Conservation (phyloP, 2,113 vertebrate genomes). For the Phasianus colchicus region DNA sequence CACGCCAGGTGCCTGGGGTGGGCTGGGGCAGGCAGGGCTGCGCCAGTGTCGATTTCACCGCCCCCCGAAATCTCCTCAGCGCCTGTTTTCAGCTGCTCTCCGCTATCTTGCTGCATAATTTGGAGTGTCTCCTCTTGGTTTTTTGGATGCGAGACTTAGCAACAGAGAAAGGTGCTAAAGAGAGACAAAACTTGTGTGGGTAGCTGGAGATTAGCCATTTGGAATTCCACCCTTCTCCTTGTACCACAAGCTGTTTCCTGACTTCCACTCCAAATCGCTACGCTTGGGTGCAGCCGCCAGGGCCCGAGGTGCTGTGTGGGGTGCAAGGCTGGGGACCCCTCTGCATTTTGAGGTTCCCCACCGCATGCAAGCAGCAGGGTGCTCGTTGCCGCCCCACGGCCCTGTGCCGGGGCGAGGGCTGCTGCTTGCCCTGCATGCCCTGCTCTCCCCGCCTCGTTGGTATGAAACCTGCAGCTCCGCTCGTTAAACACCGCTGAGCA, state of each 20-base stretch:
- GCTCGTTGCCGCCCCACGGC: background rate
- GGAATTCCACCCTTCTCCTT: constrained; percentile 66
- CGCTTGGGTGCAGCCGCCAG: background rate
- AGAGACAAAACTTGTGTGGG: constrained; percentile 76
- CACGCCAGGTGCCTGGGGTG: background rate
- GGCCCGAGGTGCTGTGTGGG: background rate
- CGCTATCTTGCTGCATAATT: constrained; percentile 52
- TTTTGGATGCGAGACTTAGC: constrained; percentile 75
- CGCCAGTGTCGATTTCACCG: background rate
- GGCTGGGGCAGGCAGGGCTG: background rate
- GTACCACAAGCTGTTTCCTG: constrained; percentile 58
- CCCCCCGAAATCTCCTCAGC: background rate
- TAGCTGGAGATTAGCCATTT: constrained; percentile 74
- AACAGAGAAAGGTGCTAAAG: constrained; percentile 76
- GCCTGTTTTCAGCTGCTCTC: constrained; percentile 24
- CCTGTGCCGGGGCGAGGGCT: background rate
- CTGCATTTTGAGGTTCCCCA: background rate
- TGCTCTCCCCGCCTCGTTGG: constrained; percentile 11
- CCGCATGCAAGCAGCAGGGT: background rate
- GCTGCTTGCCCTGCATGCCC: background rate
- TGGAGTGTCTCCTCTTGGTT: constrained; percentile 36
- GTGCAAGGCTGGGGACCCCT: background rate
- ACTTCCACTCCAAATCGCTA: background rate
- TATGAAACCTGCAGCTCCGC: constrained; percentile 37
- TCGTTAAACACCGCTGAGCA: constrained; percentile 56